A percentile compares a stretch with the other conserved stretches of the same genome.
Evolutionary conservation across 2,113 vertebrate genomes (phyloP).

Genomic region (Lamprologus callipterus): DNA sequence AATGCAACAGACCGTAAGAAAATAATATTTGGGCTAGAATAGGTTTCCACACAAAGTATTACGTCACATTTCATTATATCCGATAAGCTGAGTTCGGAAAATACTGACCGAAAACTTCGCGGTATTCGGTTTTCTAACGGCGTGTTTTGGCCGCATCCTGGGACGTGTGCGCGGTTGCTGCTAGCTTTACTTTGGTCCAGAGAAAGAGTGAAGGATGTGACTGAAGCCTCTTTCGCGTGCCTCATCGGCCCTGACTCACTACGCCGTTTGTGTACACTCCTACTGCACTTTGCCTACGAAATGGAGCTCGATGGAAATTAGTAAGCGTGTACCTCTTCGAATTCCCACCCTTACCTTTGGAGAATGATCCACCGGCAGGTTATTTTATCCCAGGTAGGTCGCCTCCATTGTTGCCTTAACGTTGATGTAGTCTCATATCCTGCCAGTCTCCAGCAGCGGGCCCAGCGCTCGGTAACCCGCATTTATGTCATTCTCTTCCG

Average conservation of each 20-base stretch:
- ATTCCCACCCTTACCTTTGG: not conserved
- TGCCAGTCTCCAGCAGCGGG: conserved; percentile 8
- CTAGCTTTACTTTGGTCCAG: conserved; percentile 7
- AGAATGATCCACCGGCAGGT: conserved; percentile 72
- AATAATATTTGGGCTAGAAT: not conserved
- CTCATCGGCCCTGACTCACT: not conserved
- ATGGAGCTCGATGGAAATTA: conserved; percentile 38
- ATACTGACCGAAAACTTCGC: not conserved
- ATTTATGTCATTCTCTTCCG: not conserved
- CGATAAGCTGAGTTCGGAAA: rapidly evolving
- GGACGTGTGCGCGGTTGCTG: rapidly evolving
- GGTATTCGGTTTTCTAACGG: rapidly evolving
- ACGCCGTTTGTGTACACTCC: not conserved
- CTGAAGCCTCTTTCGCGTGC: not conserved
- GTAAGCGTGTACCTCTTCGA: not conserved
- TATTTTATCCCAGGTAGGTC: conserved; percentile 66
- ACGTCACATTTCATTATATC: not conserved
- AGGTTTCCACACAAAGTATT: not conserved
- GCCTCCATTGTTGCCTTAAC: conserved; percentile 33
- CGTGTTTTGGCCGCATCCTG: not conserved
- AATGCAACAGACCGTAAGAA: not conserved
- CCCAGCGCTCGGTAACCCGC: not conserved
- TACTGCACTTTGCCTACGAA: not conserved
- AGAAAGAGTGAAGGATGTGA: conserved; percentile 50
- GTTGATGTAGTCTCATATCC: not conserved